Percentiles rank a stretch among this genome's conserved stretches.
These are phyloP conservation scores for Nettapus auritus DNA, from an alignment of 2,113 vertebrate genomes.

Conservation along the genomic window DNA sequence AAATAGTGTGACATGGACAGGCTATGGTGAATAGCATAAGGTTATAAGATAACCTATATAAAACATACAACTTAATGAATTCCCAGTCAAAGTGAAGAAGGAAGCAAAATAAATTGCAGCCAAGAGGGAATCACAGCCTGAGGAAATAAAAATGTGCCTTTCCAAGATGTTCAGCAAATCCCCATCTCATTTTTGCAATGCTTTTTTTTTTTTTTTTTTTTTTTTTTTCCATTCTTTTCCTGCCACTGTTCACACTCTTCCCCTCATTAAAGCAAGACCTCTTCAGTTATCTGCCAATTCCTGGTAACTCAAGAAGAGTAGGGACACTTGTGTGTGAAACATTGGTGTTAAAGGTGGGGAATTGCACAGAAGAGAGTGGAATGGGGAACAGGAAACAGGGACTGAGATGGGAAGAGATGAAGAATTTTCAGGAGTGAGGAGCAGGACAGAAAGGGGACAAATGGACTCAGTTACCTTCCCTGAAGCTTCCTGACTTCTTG, in stretches of 20 bases:
- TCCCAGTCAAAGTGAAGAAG: neutral
- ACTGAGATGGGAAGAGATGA: neutral
- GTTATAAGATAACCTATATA: no score
- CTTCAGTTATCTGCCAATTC: neutral
- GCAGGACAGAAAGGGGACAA: neutral
- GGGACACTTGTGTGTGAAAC: neutral
- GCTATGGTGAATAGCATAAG: neutral
- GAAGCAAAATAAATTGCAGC: neutral
- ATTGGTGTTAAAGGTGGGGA: neutral
- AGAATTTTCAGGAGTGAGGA: neutral
- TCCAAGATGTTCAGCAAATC: slow-evolving; percentile 1
- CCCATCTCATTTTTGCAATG: neutral
- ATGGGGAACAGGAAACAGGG: neutral
- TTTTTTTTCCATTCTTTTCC: neutral
- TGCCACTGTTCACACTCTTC: neutral
- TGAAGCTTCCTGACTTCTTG: neutral
- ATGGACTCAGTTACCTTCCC: neutral
- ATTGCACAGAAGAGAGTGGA: neutral
- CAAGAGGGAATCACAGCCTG: neutral
- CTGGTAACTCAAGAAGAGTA: neutral
- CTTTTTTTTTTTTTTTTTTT: neutral
- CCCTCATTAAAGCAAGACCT: neutral
- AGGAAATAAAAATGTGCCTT: slow-evolving; percentile 20
- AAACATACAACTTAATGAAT: neutral
- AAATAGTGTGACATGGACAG: neutral